These are phyloP conservation scores for Aporophyla lueneburgensis DNA, from an alignment of 2,888 invertebrate genomes.

Conservation along the genomic window DNA sequence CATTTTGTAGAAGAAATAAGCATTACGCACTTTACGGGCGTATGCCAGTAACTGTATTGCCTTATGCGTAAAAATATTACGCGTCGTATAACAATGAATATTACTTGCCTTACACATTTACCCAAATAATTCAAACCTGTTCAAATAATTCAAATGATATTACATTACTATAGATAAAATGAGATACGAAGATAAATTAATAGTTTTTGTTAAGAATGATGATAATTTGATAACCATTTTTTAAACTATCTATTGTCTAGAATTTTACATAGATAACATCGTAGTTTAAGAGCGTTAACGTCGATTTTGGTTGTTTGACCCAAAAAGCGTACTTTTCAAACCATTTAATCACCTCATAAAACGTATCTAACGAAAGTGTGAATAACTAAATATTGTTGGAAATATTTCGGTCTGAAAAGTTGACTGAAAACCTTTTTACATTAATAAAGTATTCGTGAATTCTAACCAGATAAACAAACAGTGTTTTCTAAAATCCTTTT, in stretches of 20 bases:
- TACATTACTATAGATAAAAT: slow-evolving; percentile 7
- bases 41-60: background rate
- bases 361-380: too few species aligned
- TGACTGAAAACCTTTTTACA: too few species aligned
- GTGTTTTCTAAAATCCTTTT: too few species aligned
- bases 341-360: too few species aligned
- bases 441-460: too few species aligned
- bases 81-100: background rate
- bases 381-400: too few species aligned
- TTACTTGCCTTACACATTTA: background rate
- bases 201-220: background rate
- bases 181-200: slow-evolving; percentile 16
- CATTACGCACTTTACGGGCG: background rate
- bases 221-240: background rate
- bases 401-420: too few species aligned
- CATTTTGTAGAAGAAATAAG: background rate
- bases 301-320: too few species aligned
- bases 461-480: too few species aligned
- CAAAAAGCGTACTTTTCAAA: too few species aligned
- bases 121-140: slow-evolving; percentile 16
- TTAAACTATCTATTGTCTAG: background rate
- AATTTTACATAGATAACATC: background rate
- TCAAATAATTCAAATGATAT: slow-evolving; percentile 10
- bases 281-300: too few species aligned
- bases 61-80: background rate